Evolutionary conservation across 2,797 vertebrate genomes (phyloP), one percentile per base, ranked within the genome.

Genomic region (Pogonophryne albipinna): DNA sequence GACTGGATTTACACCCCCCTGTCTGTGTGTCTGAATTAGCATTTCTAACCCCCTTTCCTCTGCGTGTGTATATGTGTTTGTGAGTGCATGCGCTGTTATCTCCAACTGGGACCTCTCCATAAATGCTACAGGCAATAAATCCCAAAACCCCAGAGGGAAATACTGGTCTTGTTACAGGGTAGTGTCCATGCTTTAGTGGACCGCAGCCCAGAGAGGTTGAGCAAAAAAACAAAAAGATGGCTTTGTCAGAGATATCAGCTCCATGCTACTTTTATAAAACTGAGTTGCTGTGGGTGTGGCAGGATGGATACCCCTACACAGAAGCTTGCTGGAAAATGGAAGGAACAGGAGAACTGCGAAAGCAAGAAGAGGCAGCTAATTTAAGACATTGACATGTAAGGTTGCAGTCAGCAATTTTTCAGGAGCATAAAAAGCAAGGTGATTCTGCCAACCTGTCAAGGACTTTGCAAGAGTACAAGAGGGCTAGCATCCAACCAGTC

Each of bases 61-160:
- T 19, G 44, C 27, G 52, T 76, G 31, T 17, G 6, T 63, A 13
- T 63, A 66, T 81, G 87, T 87, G 74, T 84, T 55, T 85, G 76
- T 84, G 76, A 76, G 80, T 76, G 70, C 52, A 44, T 83, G 57
- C 74, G 86, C 72, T 82, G 82, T 90, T 66, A 74, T 84, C 76
- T 87, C 72, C 89, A 79, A 89, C 85, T 80, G 88, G 80, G 80
- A 82, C 82, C 58, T 84, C 84, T 86, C 87, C 78, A 87, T 90
- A 91, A 93, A 93, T 84, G 85, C 82, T 88, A 85, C 49, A 80
- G 83, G 87, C 84, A 73, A 89, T 91, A 92, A 93, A 93, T 92
- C 86, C 60, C 47, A 16, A 66, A 68, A 45, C 76, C 78, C 80
- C 60, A 9, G 53, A 76, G 85, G 65, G 80, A 84, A 83, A 85